A percentile compares a stretch with the other conserved stretches of the same genome.
These are phyloP conservation scores for Cebidichthys violaceus DNA, from an alignment of 2,113 vertebrate species.

Conservation along the genomic window DNA sequence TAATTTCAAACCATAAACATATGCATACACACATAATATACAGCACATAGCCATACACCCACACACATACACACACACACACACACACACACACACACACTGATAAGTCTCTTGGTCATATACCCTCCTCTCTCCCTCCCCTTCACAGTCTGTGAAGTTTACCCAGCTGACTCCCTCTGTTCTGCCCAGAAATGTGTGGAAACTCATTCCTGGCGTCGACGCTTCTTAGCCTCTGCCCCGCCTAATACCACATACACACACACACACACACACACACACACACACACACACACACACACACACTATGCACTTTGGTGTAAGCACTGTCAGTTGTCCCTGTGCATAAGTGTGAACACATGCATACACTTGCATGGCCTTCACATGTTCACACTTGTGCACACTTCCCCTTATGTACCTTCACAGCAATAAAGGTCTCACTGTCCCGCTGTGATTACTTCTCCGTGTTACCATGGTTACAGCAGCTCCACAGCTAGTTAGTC, in stretches of 20 bases:
- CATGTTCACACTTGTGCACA: constrained; percentile 30
- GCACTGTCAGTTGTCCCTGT: constrained; percentile 46
- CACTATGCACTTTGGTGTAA: constrained; percentile 6
- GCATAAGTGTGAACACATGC: constrained; percentile 35
- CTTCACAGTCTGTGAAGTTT: constrained; percentile 50
- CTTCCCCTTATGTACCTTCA: constrained; percentile 3
- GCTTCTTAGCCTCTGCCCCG: constrained; percentile 41
- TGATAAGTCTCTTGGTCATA: not conserved
- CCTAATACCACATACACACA: constrained; percentile 40
- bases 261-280: constrained; percentile 5
- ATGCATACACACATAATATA: constrained; percentile 24
- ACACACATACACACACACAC: constrained; percentile 16
- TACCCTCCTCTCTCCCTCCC: constrained; percentile 17
- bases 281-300: constrained; percentile 10
- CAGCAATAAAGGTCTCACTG: not conserved
- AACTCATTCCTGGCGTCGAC: constrained; percentile 67
- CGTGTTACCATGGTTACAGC: constrained; percentile 53
- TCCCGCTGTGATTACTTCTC: constrained; percentile 24
- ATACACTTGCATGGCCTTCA: constrained; percentile 1
- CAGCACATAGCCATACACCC: not conserved
- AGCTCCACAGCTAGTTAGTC: constrained; percentile 47
- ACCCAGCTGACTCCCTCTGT: constrained; percentile 73
- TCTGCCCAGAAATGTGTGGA: constrained; percentile 70
- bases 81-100: constrained; percentile 23
- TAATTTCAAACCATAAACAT: constrained; percentile 58